Conservation (phyloP, 2,797 vertebrate species). For the Zenarchopterus dispar region DNA sequence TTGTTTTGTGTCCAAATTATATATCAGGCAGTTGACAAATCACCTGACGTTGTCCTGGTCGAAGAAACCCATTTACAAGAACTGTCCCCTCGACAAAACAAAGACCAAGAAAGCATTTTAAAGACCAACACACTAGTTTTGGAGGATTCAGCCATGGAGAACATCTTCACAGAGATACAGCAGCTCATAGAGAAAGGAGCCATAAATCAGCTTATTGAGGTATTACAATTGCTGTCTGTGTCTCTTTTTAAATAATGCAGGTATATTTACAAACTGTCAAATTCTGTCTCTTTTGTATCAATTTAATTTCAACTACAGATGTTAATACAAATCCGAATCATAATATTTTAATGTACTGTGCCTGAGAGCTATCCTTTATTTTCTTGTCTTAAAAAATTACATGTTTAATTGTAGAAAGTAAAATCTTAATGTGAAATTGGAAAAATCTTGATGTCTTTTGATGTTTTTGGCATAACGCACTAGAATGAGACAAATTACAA, state of each 20-base stretch:
- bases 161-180: conserved; percentile 68
- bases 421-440: too few species aligned
- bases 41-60: neutral
- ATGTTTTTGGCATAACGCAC: too few species aligned
- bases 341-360: too few species aligned
- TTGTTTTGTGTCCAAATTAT: conserved; percentile 22
- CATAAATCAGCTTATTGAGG: conserved; percentile 63
- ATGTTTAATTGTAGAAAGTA: too few species aligned
- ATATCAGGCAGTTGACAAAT: conserved; percentile 18
- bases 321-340: too few species aligned
- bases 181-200: conserved; percentile 42
- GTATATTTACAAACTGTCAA: neutral
- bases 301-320: too few species aligned
- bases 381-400: too few species aligned
- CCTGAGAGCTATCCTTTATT: too few species aligned
- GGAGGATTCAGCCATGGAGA: conserved; percentile 48
- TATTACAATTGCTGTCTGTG: conserved; percentile 32
- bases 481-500: too few species aligned
- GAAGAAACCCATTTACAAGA: conserved; percentile 10
- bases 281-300: neutral
- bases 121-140: conserved; percentile 10
- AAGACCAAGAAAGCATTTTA: neutral
- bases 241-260: neutral
- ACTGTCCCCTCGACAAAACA: neutral
- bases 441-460: too few species aligned